These are phyloP conservation scores for Dendroctonus valens DNA, from an alignment of 1,140 invertebrate species.

Conservation along the genomic window DNA sequence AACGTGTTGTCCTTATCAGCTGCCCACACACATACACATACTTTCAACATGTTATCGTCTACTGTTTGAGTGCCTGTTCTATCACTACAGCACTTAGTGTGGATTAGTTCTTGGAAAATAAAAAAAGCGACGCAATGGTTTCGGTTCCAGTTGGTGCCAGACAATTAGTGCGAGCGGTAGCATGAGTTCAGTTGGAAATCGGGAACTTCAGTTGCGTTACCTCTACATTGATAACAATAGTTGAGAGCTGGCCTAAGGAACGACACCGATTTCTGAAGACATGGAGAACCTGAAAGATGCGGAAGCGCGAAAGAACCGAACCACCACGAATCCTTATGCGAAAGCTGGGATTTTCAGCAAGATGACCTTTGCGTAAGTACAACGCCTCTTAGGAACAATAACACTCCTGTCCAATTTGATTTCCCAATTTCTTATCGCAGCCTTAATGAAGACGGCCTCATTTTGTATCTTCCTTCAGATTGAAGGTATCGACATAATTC, in stretches of 20 bases:
- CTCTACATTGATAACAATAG: not conserved
- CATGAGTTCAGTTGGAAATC: not conserved
- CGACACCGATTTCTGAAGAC: too few species aligned
- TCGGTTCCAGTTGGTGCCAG: not conserved
- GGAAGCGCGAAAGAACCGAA: not conserved
- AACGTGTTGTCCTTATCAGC: too few species aligned
- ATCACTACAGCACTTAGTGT: too few species aligned
- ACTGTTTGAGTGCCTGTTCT: too few species aligned
- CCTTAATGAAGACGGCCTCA: too few species aligned
- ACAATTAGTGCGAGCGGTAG: constrained; percentile 1
- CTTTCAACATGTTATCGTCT: too few species aligned
- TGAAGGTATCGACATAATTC: too few species aligned
- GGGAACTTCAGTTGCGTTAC: not conserved
- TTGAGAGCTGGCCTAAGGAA: not conserved
- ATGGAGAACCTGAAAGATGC: constrained; percentile 12
- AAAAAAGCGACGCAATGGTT: not conserved
- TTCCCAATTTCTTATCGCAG: too few species aligned
- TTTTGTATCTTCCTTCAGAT: too few species aligned
- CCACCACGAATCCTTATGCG: constrained; percentile 2
- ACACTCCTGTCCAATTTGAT: too few species aligned
- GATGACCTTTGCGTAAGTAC: constrained; percentile 11
- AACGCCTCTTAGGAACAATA: not conserved
- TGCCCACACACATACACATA: too few species aligned
- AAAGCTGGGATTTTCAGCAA: constrained; percentile 4
- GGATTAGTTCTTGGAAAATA: too few species aligned